These are phyloP conservation scores for Larimichthys crocea DNA, from an alignment of 2,113 vertebrate species.

Conservation along the genomic window DNA sequence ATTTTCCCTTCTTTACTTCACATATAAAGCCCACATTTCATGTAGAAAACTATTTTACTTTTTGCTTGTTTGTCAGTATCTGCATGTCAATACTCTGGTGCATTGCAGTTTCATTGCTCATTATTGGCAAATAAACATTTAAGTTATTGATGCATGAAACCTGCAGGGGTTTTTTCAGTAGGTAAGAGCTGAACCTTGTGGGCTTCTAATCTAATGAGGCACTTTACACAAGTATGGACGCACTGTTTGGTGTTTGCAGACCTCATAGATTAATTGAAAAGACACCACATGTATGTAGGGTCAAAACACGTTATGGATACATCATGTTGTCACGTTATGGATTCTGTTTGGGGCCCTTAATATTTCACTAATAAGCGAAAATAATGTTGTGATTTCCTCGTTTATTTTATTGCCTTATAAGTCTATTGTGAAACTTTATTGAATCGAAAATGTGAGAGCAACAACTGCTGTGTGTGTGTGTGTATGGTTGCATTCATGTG, in stretches of 20 bases:
- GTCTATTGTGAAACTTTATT: neutral
- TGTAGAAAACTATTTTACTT: neutral
- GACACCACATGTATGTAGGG: neutral
- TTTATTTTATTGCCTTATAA: conserved; percentile 31
- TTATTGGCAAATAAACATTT: neutral
- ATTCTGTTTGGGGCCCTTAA: neutral
- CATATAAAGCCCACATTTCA: neutral
- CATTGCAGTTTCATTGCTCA: neutral
- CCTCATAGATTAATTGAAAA: neutral
- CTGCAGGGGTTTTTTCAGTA: neutral
- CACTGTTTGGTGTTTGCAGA: neutral
- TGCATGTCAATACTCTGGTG: neutral
- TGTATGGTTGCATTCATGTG: neutral
- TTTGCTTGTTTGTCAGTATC: neutral
- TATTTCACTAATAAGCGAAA: conserved; percentile 1
- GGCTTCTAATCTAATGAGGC: neutral
- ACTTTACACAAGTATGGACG: neutral
- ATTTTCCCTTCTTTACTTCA: neutral
- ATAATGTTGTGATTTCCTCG: conserved; percentile 22
- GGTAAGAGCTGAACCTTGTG: neutral
- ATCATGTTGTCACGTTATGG: neutral
- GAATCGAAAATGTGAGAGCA: neutral
- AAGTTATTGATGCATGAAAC: neutral
- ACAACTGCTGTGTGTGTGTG: neutral
- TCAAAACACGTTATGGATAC: neutral